Evolutionary conservation across 37 sponge, comb jelly and placozoan species (phyloP).

Genomic region (Dysidea cf. avara): DNA sequence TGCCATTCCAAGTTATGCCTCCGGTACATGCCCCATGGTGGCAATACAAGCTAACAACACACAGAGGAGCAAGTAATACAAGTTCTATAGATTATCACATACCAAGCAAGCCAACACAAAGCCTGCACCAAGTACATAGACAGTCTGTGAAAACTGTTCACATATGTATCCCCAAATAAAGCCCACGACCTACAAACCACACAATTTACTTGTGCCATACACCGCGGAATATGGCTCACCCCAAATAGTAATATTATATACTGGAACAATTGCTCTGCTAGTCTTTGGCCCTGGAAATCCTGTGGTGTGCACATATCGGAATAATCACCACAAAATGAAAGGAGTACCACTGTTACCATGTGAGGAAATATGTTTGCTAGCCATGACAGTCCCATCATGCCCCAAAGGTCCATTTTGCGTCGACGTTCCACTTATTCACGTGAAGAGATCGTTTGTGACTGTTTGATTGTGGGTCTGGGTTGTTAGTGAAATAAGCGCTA

Average conservation of each 20-base stretch:
- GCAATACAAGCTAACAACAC: constrained; percentile 75
- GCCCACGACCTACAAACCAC: constrained; percentile 77
- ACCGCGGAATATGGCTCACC: constrained; percentile 47
- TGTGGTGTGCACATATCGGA: too few species aligned
- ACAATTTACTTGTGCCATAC: not conserved
- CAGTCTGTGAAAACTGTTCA: constrained; percentile 88
- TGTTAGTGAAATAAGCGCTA: too few species aligned
- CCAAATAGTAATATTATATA: constrained; percentile 80
- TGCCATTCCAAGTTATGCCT: constrained; percentile 73
- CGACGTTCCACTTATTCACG: too few species aligned
- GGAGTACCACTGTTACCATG: constrained; percentile 37
- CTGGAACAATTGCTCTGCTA: constrained; percentile 87
- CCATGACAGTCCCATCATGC: constrained; percentile 19
- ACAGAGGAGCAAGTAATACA: not conserved
- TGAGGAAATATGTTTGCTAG: constrained; percentile 49
- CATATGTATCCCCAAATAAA: constrained; percentile 95
- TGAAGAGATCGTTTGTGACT: too few species aligned
- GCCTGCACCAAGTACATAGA: constrained; percentile 84
- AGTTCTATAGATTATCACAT: constrained; percentile 8
- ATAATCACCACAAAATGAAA: not conserved
- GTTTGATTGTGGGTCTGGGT: too few species aligned
- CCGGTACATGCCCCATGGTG: constrained; percentile 85
- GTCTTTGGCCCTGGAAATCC: constrained; percentile 95
- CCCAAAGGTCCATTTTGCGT: constrained; percentile 28
- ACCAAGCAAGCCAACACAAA: constrained; percentile 78